Evolutionary conservation across 2,888 invertebrate species (phyloP).

Genomic region (Neoascia interrupta): DNA sequence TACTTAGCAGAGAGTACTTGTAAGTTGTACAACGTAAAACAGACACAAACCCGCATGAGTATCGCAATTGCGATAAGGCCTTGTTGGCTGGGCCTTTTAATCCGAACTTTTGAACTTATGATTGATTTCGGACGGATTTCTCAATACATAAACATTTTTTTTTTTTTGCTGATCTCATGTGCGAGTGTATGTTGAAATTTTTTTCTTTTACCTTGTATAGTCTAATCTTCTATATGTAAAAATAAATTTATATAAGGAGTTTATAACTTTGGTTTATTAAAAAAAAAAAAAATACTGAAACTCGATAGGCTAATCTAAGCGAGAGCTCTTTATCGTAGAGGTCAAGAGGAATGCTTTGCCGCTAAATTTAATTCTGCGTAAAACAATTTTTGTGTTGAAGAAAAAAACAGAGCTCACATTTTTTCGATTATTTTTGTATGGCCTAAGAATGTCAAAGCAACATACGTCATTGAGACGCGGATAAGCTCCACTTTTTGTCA

Average conservation of each 20-base stretch:
- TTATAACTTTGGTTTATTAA: too few relatives aligned
- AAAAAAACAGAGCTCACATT: too few relatives aligned
- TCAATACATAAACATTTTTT: not conserved
- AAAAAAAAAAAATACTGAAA: too few relatives aligned
- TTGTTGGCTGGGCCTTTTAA: conserved; percentile 50
- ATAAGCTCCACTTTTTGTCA: too few relatives aligned
- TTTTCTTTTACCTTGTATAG: not conserved
- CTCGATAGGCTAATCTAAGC: conserved; percentile 18
- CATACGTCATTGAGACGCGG: too few relatives aligned
- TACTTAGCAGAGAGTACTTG: conserved; percentile 7
- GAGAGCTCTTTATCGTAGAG: conserved; percentile 37
- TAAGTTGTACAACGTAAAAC: too few relatives aligned
- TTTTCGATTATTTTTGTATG: too few relatives aligned
- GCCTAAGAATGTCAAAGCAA: not conserved
- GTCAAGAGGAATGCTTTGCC: conserved; percentile 20
- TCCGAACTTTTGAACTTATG: conserved; percentile 62
- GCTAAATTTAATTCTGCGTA: not conserved
- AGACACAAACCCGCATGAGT: too few relatives aligned
- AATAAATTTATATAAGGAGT: not conserved
- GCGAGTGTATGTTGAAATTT: not conserved
- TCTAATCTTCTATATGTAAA: conserved; percentile 3
- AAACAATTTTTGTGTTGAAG: too few relatives aligned
- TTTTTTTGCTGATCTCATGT: too few relatives aligned
- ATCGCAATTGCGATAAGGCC: conserved; percentile 45
- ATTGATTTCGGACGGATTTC: conserved; percentile 48